Evolutionary conservation across 2,888 invertebrate species (phyloP), one percentile per base, ranked within the genome.

Genomic region (Eudemis profundana): DNA sequence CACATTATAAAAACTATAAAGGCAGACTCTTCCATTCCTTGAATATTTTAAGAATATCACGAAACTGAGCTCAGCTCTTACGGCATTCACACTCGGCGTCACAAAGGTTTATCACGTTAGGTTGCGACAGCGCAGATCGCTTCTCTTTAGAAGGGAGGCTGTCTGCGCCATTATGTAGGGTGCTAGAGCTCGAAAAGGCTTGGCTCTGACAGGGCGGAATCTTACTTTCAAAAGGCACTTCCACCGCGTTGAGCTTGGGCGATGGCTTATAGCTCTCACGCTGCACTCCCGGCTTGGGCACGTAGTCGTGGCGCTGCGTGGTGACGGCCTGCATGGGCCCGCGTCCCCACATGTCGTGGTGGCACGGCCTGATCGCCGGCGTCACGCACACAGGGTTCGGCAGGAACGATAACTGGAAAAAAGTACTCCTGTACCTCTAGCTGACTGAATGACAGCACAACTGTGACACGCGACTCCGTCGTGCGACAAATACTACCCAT

Each of bases 271-370:
- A 89, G 66, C 80, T 87, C 56, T 86, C 86, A 0, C 93, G 81
- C 56, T 90, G 80, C 0, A 89, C 91, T 67, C 89, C 89, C 0
- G 95, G 94, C 77, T 95, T 95, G 0, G 94, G 93, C 42, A 95
- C 95, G 78, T 93, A 96, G 86, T 96, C 96, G 79, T 95, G 95
- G 40, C 95, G 95, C 71, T 95, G 94, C 0, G 96, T 96, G 0
- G 96, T 96, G 68, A 95, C 86, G 68, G 94, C 94, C 84, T 96
- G 95, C 93, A 96, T 94, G 7, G 96, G 95, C 0, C 94, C 94
- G 61, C 94, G 93, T 0, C 95, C 94, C 77, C 93, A 90, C 77
- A 94, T 90, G 79, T 94, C 94, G 81, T 94, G 94, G 82, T 93
- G 91, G 67, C 94, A 94, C 0, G 95, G 95, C 0, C 93, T 89